Conservation (phyloP, 2,888 invertebrate genomes). For the Molorchus minor region DNA sequence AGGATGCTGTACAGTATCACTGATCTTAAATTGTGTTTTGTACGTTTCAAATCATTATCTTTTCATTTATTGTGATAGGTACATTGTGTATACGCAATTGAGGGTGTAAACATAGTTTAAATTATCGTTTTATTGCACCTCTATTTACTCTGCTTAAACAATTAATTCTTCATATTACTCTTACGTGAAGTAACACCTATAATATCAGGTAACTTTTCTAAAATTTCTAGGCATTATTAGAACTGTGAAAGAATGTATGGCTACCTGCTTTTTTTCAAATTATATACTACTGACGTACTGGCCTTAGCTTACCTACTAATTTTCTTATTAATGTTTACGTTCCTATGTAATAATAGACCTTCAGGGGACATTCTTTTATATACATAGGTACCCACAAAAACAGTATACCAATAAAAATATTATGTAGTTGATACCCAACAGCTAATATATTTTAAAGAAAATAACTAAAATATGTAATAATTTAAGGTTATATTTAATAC, state of each 20-base stretch:
- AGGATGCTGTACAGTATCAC: constrained; percentile 29
- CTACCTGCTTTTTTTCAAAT: constrained; percentile 12
- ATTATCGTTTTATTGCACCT: neutral
- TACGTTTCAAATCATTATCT: constrained; percentile 21
- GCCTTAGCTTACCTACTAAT: constrained; percentile 2
- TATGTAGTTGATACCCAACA: neutral
- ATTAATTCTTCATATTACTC: neutral
- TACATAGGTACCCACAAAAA: no score
- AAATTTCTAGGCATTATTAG: neutral
- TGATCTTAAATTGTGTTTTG: constrained; percentile 11
- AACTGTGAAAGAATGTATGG: neutral
- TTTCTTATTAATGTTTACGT: constrained; percentile 1
- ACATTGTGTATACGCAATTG: neutral
- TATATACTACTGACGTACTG: neutral
- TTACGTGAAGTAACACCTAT: neutral
- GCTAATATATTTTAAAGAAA: neutral
- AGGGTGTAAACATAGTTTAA: neutral
- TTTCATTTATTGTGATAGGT: constrained; percentile 11
- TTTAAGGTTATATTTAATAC: neutral
- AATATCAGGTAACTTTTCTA: neutral
- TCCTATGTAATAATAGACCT: constrained; percentile 9
- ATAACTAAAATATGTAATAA: neutral
- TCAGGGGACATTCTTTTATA: neutral
- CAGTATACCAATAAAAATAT: no score
- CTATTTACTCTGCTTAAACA: neutral